Percentiles rank a stretch among this genome's conserved stretches.
Conservation (phyloP, 2,113 vertebrate species). For the Urocolius indicus region DNA sequence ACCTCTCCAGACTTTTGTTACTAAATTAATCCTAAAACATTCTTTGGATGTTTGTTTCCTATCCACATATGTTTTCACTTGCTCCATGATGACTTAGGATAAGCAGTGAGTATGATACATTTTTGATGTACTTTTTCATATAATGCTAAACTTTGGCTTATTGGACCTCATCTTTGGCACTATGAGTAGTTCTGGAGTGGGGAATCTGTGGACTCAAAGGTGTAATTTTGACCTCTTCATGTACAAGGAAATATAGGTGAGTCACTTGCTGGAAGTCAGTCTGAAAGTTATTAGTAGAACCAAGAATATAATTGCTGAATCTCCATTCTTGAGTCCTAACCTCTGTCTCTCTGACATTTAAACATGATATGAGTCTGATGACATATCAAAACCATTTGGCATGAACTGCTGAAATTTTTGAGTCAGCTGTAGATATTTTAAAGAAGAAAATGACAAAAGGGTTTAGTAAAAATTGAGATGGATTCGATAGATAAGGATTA, state of each 20-base stretch:
- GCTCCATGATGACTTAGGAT: neutral
- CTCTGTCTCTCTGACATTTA: neutral
- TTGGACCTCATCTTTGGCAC: neutral
- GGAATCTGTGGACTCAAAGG: neutral
- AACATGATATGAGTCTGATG: neutral
- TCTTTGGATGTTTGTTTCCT: neutral
- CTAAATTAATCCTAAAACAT: neutral
- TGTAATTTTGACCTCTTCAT: neutral
- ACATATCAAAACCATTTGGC: neutral
- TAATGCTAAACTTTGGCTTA: neutral
- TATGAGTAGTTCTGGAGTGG: neutral
- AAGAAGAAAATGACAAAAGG: neutral
- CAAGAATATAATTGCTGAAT: neutral
- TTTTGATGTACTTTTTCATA: neutral
- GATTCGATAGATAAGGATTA: neutral
- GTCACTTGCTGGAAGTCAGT: neutral
- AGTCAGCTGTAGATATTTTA: neutral
- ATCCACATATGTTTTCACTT: neutral
- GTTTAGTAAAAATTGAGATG: slow-evolving; percentile 10
- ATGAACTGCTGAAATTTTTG: neutral
- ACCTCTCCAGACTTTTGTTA: neutral
- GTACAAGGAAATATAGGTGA: neutral
- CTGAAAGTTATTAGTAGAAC: neutral
- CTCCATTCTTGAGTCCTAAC: neutral
- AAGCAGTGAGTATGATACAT: neutral